A percentile compares a stretch with the other conserved stretches of the same genome.
These are phyloP conservation scores for Paguma larvata DNA, from an alignment of 2,797 vertebrate genomes.

Conservation along the genomic window DNA sequence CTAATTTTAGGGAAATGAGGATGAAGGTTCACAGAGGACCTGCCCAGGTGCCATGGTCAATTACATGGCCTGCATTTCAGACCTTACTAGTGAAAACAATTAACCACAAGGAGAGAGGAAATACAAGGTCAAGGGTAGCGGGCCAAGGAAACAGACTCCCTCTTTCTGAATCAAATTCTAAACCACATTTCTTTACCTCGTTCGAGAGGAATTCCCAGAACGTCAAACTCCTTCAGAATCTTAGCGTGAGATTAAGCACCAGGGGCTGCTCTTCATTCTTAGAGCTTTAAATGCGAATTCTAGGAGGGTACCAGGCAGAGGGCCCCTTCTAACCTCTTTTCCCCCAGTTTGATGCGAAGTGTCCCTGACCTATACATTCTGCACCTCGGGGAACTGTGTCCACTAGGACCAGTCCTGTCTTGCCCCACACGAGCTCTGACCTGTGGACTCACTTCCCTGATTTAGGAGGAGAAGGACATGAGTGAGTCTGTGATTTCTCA, in stretches of 20 bases:
- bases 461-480: background rate
- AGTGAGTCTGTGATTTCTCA: background rate
- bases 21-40: background rate
- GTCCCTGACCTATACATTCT: background rate
- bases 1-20: background rate
- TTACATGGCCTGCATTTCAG: background rate
- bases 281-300: background rate
- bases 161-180: conserved; percentile 19
- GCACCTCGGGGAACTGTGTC: background rate
- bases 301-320: background rate
- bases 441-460: background rate
- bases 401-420: background rate
- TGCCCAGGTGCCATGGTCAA: background rate
- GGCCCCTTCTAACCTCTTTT: background rate
- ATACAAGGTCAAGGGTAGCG: background rate
- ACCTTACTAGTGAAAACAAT: background rate
- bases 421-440: background rate
- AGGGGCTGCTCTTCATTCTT: background rate
- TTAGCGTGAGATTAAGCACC: background rate
- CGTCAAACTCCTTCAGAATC: background rate
- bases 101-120: background rate
- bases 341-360: background rate
- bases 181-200: background rate
- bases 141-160: background rate
- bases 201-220: background rate